These are phyloP conservation scores for Sander lucioperca DNA, from an alignment of 2,113 vertebrate genomes.

Conservation along the genomic window DNA sequence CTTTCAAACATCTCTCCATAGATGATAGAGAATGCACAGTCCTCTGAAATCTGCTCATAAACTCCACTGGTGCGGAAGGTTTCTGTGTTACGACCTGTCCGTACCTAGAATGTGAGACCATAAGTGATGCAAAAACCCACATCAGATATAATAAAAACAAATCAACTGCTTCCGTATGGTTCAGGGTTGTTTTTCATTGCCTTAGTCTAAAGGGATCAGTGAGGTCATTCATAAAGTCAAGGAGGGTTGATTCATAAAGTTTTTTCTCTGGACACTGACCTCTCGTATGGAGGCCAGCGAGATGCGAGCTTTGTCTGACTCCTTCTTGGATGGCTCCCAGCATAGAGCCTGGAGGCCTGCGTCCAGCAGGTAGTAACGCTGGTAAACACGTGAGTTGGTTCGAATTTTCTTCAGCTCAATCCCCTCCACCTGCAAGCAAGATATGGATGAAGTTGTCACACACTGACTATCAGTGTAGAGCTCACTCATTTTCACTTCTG, in stretches of 20 bases:
- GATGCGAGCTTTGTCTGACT: slow-evolving; percentile 95
- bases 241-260: neutral
- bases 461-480: slow-evolving; percentile 4
- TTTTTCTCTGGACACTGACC: slow-evolving; percentile 75
- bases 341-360: slow-evolving; percentile 92
- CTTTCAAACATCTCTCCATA: slow-evolving; percentile 94
- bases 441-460: neutral
- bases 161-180: neutral
- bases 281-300: slow-evolving; percentile 91
- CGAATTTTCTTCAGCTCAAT: slow-evolving; percentile 94
- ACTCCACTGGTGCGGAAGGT: slow-evolving; percentile 95
- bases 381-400: slow-evolving; percentile 93
- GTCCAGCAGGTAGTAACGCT: slow-evolving; percentile 92
- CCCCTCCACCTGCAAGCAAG: slow-evolving; percentile 84
- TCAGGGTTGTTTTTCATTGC: neutral
- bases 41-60: slow-evolving; percentile 96
- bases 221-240: slow-evolving; percentile 1
- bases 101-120: slow-evolving; percentile 69
- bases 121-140: neutral
- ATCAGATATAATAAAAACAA: slow-evolving; percentile 30
- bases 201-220: slow-evolving; percentile 10
- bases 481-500: neutral
- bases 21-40: slow-evolving; percentile 94
- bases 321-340: slow-evolving; percentile 97
- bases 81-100: slow-evolving; percentile 95